A percentile compares a stretch with the other conserved stretches of the same genome.
Evolutionary conservation across 2,797 vertebrate species (phyloP).

Genomic region (Eulemur rubriventer): DNA sequence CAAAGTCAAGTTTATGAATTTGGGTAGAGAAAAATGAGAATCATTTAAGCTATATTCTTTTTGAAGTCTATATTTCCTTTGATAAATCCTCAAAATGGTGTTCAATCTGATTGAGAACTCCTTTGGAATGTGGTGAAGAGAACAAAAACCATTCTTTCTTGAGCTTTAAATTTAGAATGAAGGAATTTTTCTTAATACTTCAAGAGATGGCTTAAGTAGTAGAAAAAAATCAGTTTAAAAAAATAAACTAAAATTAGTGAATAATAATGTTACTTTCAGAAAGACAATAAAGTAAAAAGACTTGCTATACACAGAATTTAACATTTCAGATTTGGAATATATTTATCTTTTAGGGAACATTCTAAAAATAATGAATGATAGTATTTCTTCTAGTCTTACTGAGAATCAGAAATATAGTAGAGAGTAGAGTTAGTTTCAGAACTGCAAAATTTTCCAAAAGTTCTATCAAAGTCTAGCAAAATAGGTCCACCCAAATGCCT

Average conservation of each 20-base stretch:
- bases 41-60: constrained; percentile 27
- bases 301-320: not conserved
- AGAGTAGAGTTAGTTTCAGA: not conserved
- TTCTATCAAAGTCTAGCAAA: not conserved
- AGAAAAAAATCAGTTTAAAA: not conserved
- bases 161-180: constrained; percentile 24
- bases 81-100: constrained; percentile 26
- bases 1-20: constrained; percentile 53
- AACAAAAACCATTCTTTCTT: constrained; percentile 1
- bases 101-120: constrained; percentile 43
- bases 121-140: not conserved
- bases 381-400: not conserved
- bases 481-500: not conserved
- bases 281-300: not conserved
- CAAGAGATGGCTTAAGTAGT: not conserved
- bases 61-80: constrained; percentile 34
- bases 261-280: not conserved
- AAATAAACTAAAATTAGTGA: not conserved
- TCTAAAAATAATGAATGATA: not conserved
- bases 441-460: not conserved
- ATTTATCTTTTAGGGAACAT: not conserved
- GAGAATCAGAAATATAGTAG: not conserved
- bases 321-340: not conserved
- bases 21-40: constrained; percentile 43
- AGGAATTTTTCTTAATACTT: not conserved